Conservation (phyloP, 2,797 vertebrate genomes). For the Otolemur crassicaudatus region DNA sequence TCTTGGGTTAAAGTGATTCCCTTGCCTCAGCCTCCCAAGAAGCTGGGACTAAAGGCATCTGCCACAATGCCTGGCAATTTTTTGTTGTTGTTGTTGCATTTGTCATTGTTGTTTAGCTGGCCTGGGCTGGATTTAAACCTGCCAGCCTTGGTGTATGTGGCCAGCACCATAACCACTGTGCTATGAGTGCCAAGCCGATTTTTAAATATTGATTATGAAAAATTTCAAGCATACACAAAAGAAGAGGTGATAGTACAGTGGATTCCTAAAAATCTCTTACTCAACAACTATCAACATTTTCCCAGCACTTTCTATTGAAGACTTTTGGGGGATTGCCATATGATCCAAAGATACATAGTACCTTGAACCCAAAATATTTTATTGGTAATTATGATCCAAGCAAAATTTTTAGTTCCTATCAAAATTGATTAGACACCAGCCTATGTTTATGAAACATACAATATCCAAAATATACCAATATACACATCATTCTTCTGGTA, state of each 20-base stretch:
- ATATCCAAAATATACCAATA: neutral
- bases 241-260: neutral
- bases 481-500: neutral
- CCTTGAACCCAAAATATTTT: neutral
- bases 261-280: neutral
- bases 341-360: neutral
- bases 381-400: conserved; percentile 2
- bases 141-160: too few species aligned
- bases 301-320: neutral
- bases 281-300: neutral
- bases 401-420: neutral
- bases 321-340: neutral
- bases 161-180: too few species aligned
- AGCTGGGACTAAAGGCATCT: too few species aligned
- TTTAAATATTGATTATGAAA: neutral
- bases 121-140: too few species aligned
- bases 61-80: too few species aligned
- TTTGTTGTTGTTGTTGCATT: too few species aligned
- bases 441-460: neutral
- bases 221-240: conserved; percentile 3
- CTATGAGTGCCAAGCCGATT: neutral
- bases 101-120: too few species aligned
- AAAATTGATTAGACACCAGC: neutral
- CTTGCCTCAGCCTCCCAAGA: too few species aligned
- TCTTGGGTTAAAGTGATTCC: too few species aligned